phyloP scores from a whole-genome alignment of 2,888 invertebrate species.

The Prenolepis imparis region DNA sequence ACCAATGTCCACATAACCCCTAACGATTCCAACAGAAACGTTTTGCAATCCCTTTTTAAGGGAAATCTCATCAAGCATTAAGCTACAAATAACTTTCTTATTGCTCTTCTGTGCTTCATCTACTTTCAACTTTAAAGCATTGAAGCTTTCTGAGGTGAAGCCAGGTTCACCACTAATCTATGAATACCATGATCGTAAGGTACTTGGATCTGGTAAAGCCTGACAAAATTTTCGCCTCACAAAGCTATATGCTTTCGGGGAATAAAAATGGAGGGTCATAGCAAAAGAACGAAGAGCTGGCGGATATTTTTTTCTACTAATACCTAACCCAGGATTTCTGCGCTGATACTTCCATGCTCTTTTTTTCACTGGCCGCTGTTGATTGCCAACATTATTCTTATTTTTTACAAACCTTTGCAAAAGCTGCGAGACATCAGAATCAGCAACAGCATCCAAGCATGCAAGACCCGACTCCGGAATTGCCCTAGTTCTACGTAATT shows the following conservation, averaged over 20 bases:
- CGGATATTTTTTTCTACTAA: background rate
- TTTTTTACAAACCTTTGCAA: background rate
- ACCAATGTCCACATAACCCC: background rate
- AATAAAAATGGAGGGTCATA: slow-evolving; percentile 1
- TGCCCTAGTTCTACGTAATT: background rate
- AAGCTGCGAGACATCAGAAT: background rate
- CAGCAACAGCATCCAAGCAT: background rate
- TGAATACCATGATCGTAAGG: background rate
- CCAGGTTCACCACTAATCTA: background rate
- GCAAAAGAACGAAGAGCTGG: background rate
- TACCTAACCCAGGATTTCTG: background rate
- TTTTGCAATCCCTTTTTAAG: background rate
- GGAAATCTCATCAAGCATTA: slow-evolving; percentile 7
- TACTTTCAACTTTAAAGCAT: background rate
- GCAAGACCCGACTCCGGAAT: background rate
- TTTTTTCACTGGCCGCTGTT: background rate
- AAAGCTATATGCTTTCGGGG: background rate
- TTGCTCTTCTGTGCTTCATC: background rate
- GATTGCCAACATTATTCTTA: background rate
- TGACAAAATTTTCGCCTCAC: background rate
- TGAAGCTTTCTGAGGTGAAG: background rate
- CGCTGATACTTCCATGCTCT: background rate
- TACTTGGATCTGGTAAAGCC: background rate
- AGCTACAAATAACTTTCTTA: background rate
- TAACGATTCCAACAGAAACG: background rate